phyloP scores from a whole-genome alignment of 2,113 vertebrate genomes.

The Mixornis gularis region DNA sequence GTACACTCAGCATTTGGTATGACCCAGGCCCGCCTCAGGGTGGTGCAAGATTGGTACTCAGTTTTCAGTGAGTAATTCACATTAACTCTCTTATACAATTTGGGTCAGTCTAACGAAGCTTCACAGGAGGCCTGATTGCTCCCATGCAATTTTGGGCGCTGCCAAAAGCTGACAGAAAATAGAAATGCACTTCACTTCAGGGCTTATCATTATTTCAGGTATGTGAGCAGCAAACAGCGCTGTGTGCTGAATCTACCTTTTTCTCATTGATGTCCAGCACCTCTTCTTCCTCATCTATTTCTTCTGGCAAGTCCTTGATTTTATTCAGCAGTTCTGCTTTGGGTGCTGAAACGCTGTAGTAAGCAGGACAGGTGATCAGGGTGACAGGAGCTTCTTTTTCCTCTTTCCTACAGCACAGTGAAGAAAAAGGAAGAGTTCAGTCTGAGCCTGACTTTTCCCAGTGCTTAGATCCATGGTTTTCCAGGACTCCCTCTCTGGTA shows the following conservation, averaged over 20 bases:
- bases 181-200: neutral
- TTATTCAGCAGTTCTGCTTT: conserved; percentile 70
- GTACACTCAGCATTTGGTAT: neutral
- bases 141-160: neutral
- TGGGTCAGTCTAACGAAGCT: neutral
- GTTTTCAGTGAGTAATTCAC: neutral
- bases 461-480: neutral
- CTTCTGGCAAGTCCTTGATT: conserved; percentile 68
- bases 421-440: neutral
- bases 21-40: neutral
- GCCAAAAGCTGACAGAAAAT: neutral
- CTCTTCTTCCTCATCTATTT: conserved; percentile 73
- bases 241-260: conserved; percentile 74
- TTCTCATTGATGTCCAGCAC: conserved; percentile 78
- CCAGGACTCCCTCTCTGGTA: neutral
- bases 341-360: conserved; percentile 65
- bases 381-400: conserved; percentile 50
- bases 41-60: neutral
- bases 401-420: conserved; percentile 53
- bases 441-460: neutral
- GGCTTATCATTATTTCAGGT: neutral
- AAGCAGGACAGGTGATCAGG: conserved; percentile 66
- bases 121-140: neutral
- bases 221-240: neutral
- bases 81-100: neutral